Evolutionary conservation across 2,888 invertebrate genomes (phyloP).

Genomic region (Hydroisotoma schaefferi): DNA sequence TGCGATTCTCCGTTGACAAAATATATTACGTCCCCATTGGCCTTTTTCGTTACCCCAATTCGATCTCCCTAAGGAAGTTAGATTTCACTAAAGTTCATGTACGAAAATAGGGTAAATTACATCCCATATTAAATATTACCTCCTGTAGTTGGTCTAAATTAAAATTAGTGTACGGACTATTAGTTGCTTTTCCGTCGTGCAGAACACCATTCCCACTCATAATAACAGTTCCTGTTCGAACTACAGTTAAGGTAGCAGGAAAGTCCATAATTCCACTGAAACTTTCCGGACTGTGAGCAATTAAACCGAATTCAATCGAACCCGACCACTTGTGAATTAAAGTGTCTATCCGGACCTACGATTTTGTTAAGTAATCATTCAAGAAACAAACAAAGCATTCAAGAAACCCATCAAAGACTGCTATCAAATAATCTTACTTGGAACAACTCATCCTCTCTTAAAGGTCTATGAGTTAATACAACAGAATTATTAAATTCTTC

Average conservation of each 20-base stretch:
- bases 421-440: constrained; percentile 58
- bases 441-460: constrained; percentile 84
- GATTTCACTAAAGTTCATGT: constrained; percentile 3
- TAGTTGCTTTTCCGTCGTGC: constrained; percentile 91
- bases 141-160: constrained; percentile 79
- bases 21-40: constrained; percentile 81
- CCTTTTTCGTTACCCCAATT: constrained; percentile 84
- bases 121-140: constrained; percentile 45
- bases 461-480: constrained; percentile 86
- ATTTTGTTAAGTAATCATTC: background rate
- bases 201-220: constrained; percentile 91
- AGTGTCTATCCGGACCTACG: constrained; percentile 79
- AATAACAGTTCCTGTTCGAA: constrained; percentile 86
- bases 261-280: constrained; percentile 64
- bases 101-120: background rate
- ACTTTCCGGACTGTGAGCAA: constrained; percentile 84
- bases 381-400: background rate
- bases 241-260: constrained; percentile 96
- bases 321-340: constrained; percentile 90
- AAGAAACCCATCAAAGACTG: background rate
- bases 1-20: constrained; percentile 91
- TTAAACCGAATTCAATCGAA: constrained; percentile 63
- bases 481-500: constrained; percentile 96
- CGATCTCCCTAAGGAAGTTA: constrained; percentile 65
- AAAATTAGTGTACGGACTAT: constrained; percentile 86